These are phyloP conservation scores for Alosa alosa DNA, from an alignment of 2,113 vertebrate species.

Conservation along the genomic window DNA sequence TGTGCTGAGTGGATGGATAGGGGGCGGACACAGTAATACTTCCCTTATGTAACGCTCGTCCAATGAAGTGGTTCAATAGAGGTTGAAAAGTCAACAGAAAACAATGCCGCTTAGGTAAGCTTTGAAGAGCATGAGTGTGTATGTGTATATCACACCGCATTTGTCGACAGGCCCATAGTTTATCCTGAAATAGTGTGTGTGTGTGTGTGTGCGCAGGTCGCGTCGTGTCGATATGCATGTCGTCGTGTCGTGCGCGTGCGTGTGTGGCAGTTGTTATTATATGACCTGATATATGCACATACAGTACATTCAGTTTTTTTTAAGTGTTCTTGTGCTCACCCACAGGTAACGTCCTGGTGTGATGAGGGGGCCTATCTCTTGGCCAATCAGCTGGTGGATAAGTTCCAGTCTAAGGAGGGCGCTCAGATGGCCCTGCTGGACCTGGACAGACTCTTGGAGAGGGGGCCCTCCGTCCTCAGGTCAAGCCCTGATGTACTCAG, in stretches of 20 bases:
- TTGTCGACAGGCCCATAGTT: background rate
- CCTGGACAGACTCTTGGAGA: slow-evolving; percentile 82
- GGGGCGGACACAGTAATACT: background rate
- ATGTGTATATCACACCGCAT: background rate
- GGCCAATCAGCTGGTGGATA: slow-evolving; percentile 87
- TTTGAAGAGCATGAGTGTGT: background rate
- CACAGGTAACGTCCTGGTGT: slow-evolving; percentile 85
- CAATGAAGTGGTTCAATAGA: background rate
- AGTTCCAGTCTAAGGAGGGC: slow-evolving; percentile 87
- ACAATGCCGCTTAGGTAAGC: background rate
- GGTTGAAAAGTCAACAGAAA: background rate
- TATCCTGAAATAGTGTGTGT: background rate
- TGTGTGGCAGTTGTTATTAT: background rate
- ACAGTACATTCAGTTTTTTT: slow-evolving; percentile 3
- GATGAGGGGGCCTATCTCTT: slow-evolving; percentile 90
- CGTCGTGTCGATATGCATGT: no score
- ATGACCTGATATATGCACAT: background rate
- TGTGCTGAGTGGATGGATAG: background rate
- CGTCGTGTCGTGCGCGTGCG: background rate
- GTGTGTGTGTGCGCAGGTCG: background rate
- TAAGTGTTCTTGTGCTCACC: slow-evolving; percentile 34
- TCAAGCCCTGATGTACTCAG: slow-evolving; percentile 73
- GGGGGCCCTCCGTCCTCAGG: slow-evolving; percentile 73
- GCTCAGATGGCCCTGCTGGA: slow-evolving; percentile 84
- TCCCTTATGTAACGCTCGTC: background rate